Percentiles rank a stretch among this genome's conserved stretches.
These are phyloP conservation scores for Taxidea taxus DNA, from an alignment of 2,113 vertebrate genomes.

Conservation along the genomic window DNA sequence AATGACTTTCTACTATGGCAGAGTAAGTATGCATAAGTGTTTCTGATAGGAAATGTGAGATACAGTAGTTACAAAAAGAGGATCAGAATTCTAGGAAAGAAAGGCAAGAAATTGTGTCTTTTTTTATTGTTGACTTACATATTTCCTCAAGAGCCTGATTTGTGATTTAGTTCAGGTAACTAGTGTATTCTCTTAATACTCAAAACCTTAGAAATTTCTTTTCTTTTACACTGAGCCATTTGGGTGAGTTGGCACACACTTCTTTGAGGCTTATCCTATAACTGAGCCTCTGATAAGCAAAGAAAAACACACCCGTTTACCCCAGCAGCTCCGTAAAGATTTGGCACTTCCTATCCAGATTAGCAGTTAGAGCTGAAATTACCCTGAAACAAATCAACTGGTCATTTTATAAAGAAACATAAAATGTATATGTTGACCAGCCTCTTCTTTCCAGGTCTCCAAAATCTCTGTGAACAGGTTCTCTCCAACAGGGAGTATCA, in stretches of 20 bases:
- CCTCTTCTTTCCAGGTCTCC: background rate
- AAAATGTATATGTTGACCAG: background rate
- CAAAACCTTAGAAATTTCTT: background rate
- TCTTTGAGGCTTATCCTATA: constrained; percentile 17
- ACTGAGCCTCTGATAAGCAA: background rate
- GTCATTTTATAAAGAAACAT: background rate
- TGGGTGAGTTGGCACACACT: background rate
- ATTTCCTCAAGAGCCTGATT: background rate
- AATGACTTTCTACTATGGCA: background rate
- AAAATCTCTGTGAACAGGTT: background rate
- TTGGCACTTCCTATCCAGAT: background rate
- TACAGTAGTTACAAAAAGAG: background rate
- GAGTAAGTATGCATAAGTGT: background rate
- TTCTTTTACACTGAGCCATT: background rate
- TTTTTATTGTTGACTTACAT: background rate
- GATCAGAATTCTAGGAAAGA: background rate
- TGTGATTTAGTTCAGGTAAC: background rate
- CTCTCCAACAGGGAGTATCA: background rate
- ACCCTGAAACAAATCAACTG: background rate
- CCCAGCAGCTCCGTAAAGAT: constrained; percentile 6
- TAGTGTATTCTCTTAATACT: background rate
- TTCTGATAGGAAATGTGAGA: background rate
- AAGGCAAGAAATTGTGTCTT: background rate
- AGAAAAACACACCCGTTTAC: background rate
- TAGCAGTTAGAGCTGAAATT: constrained; percentile 1